Percentiles rank a stretch among this genome's conserved stretches.
These are phyloP conservation scores for Ondatra zibethicus DNA, from an alignment of 2,113 vertebrate genomes.

Conservation along the genomic window DNA sequence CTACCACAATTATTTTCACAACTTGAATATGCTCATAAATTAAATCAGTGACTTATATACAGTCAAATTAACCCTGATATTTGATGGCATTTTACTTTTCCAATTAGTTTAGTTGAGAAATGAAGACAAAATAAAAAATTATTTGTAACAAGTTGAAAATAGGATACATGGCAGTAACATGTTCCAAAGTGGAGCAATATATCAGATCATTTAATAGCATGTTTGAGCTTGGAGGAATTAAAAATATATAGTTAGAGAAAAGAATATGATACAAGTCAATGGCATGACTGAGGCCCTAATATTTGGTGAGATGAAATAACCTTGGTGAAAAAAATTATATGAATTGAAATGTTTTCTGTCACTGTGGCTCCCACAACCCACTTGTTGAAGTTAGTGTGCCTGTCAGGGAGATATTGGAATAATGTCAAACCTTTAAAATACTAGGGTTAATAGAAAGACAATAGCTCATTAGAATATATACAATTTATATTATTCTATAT, in stretches of 20 bases:
- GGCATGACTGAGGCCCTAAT: neutral
- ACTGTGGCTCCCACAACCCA: neutral
- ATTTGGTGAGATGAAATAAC: neutral
- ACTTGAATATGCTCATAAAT: slow-evolving; percentile 37
- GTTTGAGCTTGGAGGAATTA: neutral
- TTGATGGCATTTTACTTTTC: slow-evolving; percentile 25
- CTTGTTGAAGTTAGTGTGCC: neutral
- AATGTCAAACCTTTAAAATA: neutral
- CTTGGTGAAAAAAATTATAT: neutral
- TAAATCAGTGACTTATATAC: slow-evolving; percentile 2
- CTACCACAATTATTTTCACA: slow-evolving; percentile 35
- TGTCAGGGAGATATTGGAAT: too few relatives aligned
- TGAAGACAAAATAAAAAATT: neutral
- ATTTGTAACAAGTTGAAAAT: neutral
- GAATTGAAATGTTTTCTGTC: neutral
- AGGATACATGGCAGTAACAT: neutral
- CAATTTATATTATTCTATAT: too few relatives aligned
- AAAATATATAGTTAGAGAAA: neutral
- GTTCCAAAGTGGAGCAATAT: neutral
- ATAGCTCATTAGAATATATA: neutral
- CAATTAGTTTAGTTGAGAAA: neutral
- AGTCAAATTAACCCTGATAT: slow-evolving; percentile 11
- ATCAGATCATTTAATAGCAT: neutral
- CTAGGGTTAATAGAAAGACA: neutral
- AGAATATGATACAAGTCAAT: neutral